Evolutionary conservation across 2,888 invertebrate species (phyloP), one percentile per base, ranked within the genome.

Genomic region (Ernsta delagoae): DNA sequence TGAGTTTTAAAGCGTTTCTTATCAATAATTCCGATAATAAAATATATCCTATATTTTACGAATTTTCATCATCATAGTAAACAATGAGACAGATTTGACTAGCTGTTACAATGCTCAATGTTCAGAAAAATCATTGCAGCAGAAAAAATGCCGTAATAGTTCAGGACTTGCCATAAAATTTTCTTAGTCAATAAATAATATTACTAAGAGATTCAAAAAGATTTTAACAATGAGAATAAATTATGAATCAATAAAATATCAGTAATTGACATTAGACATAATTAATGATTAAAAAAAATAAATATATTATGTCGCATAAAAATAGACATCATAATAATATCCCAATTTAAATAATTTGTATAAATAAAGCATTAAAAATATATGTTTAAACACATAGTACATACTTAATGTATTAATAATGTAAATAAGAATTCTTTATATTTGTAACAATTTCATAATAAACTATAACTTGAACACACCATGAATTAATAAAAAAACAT

Each of bases 361-460:
- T n/a, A n/a, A n/a, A n/a, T n/a, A n/a, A n/a, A n/a, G n/a, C n/a
- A n/a, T n/a, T n/a, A n/a, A n/a, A n/a, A n/a, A n/a, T n/a, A n/a
- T n/a, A n/a, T n/a, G n/a, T n/a, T n/a, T n/a, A n/a, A n/a, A n/a
- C n/a, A n/a, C n/a, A n/a, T n/a, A n/a, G n/a, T n/a, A n/a, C n/a
- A n/a, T n/a, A n/a, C n/a, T n/a, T n/a, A n/a, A n/a, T n/a, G n/a
- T n/a, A 41, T 41, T 6, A 8, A 41, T 9, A 41, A 7, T 7
- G 3, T 45, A 4, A 45, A 45, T 45, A 45, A 9, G 16, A 16
- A 50, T 50, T 50, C 50, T 24, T 45, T 45, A 6, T 24, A 24
- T 53, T 24, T 5, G 53, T 53, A 53, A 53, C 53, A 53, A 24
- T 53, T 45, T 45, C 45, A n/a, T 45, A n/a, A 53, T 53, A 53